Conservation (phyloP, 2,113 vertebrate genomes). For the Phaethon lepturus region DNA sequence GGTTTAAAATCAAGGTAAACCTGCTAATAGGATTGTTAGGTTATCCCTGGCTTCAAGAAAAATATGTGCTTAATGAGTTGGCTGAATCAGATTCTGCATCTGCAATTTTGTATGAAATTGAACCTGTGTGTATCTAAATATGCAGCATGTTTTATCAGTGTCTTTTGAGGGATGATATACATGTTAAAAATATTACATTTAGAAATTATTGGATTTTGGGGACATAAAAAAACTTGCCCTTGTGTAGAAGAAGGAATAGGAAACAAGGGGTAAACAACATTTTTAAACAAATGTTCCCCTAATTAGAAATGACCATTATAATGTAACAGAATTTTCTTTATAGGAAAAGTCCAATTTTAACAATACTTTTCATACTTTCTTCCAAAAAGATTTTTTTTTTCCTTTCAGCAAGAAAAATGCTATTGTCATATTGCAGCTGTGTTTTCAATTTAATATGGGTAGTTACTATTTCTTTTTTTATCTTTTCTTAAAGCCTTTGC, state of each 20-base stretch:
- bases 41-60: not conserved
- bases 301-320: not conserved
- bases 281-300: not conserved
- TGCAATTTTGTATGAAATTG: not conserved
- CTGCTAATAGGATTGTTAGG: not conserved
- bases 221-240: not conserved
- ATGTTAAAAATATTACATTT: not conserved
- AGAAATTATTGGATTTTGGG: not conserved
- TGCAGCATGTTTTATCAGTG: not conserved
- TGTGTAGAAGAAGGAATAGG: not conserved
- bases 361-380: not conserved
- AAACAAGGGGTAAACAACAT: not conserved
- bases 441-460: not conserved
- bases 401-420: not conserved
- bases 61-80: not conserved
- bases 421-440: not conserved
- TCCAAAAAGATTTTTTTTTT: not conserved
- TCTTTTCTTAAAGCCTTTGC: not conserved
- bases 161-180: not conserved
- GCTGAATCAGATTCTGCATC: not conserved
- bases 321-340: not conserved
- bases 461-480: not conserved
- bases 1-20: slow-evolving; percentile 6
- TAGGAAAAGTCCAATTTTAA: not conserved
- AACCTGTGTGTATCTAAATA: not conserved